A percentile compares a stretch with the other conserved stretches of the same genome.
These are phyloP conservation scores for Gila orcuttii DNA, from an alignment of 2,113 vertebrate species.

Conservation along the genomic window DNA sequence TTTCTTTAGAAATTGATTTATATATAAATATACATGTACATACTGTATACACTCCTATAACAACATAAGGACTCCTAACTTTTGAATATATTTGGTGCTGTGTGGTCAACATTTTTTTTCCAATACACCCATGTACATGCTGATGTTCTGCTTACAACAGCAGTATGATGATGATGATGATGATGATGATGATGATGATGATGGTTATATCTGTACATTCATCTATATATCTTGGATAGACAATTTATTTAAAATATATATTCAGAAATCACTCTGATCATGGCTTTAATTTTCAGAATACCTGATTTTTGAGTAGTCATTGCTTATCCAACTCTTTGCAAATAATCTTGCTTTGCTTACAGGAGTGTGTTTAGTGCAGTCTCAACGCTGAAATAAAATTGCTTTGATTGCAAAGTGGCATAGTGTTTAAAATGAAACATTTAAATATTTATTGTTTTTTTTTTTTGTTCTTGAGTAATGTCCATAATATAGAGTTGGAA, in stretches of 20 bases:
- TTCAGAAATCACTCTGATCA: neutral
- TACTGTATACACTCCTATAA: too few species aligned
- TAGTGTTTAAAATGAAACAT: neutral
- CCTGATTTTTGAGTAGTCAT: conserved; percentile 17
- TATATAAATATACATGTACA: too few species aligned
- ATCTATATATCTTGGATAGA: neutral
- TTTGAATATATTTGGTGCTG: too few species aligned
- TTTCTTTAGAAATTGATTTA: neutral
- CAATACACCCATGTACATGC: neutral
- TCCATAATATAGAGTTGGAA: conserved; percentile 7
- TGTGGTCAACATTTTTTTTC: too few species aligned
- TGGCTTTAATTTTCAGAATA: neutral
- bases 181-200: neutral
- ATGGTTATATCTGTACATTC: neutral
- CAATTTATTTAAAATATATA: neutral
- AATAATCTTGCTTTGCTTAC: conserved; percentile 15
- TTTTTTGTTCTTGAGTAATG: neutral
- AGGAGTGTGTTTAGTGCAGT: neutral
- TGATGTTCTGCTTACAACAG: neutral
- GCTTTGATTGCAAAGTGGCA: conserved; percentile 3
- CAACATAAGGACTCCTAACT: too few species aligned
- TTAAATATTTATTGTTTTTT: neutral
- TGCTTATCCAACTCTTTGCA: neutral
- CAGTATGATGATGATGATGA: neutral
- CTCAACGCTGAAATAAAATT: neutral